Conservation (phyloP, 2,797 vertebrate species). For the Tympanoctomys barrerae region DNA sequence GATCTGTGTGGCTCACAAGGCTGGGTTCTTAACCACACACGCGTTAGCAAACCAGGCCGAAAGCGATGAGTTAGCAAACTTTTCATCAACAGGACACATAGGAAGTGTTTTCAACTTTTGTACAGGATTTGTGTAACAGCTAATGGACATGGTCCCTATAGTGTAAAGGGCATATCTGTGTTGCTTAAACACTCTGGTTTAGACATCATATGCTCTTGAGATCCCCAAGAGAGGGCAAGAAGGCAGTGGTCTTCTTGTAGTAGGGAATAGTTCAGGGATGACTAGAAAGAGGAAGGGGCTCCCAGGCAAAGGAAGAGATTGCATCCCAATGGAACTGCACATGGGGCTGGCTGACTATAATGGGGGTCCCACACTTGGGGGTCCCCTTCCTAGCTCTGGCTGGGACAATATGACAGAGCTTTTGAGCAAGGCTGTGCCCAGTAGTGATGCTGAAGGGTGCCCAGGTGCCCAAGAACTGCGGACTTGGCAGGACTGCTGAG, state of each 20-base stretch:
- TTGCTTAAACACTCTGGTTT: neutral
- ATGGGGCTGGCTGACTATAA: neutral
- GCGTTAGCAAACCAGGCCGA: neutral
- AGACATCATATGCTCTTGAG: neutral
- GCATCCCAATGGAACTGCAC: neutral
- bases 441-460: neutral
- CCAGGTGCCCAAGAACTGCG: neutral
- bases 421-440: neutral
- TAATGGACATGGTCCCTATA: neutral
- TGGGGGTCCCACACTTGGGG: neutral
- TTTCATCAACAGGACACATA: slow-evolving; percentile 46
- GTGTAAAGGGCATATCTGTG: neutral
- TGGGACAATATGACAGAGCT: neutral
- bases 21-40: neutral
- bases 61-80: neutral
- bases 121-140: neutral
- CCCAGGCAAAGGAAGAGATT: neutral
- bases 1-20: neutral
- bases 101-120: slow-evolving; percentile 15
- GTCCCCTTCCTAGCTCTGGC: neutral
- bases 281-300: neutral
- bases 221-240: neutral
- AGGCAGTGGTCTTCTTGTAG: neutral
- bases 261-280: neutral
- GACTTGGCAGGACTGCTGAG: neutral